Evolutionary conservation across 2,113 vertebrate genomes (phyloP).

Genomic region (Eudyptes chrysolophus): DNA sequence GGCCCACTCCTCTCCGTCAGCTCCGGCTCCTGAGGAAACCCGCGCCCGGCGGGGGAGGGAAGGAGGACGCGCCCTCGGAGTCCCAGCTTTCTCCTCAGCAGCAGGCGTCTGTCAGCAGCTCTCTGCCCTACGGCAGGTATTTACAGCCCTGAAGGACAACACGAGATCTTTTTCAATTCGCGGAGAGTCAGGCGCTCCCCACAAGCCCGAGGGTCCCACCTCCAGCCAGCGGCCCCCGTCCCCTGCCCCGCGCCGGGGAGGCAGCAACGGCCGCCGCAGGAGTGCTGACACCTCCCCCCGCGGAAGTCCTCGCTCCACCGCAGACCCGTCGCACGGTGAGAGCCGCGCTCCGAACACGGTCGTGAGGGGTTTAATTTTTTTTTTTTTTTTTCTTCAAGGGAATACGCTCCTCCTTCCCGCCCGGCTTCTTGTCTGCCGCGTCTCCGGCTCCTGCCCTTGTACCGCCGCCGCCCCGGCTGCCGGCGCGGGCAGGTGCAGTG

Average conservation of each 20-base stretch:
- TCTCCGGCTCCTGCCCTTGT: background rate
- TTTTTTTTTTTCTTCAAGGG: background rate
- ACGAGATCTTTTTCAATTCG: background rate
- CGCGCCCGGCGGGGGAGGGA: background rate
- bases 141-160: background rate
- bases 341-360: background rate
- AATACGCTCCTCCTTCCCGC: background rate
- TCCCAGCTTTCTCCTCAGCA: background rate
- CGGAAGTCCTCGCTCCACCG: background rate
- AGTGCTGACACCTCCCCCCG: background rate
- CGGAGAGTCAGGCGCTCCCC: background rate
- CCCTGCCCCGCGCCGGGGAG: background rate
- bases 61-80: background rate
- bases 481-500: constrained; percentile 24
- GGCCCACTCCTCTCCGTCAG: background rate
- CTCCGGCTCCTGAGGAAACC: background rate
- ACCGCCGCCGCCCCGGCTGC: background rate
- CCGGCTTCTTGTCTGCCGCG: background rate
- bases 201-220: background rate
- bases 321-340: background rate
- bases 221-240: background rate
- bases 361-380: background rate
- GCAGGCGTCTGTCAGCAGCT: background rate
- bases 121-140: background rate
- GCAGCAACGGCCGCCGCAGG: background rate